phyloP scores from a whole-genome alignment of 2,888 invertebrate genomes.

The Altica lythri region DNA sequence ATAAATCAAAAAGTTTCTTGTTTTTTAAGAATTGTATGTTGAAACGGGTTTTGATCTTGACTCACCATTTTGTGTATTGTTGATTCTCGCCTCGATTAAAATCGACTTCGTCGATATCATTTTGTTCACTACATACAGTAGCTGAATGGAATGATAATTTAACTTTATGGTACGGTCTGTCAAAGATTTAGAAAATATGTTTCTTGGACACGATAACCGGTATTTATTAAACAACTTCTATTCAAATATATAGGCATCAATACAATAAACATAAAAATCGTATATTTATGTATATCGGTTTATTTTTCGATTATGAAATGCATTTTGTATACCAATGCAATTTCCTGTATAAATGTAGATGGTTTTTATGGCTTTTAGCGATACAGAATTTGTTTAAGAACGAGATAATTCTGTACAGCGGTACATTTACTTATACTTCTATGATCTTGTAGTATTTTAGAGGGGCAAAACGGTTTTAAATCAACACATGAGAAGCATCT shows the following conservation, averaged over 20 bases:
- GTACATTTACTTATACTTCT: too few relatives aligned
- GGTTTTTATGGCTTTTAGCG: too few relatives aligned
- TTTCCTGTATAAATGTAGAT: too few relatives aligned
- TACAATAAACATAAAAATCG: too few relatives aligned
- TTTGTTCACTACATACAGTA: slow-evolving; percentile 22
- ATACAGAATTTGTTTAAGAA: too few relatives aligned
- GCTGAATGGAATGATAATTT: slow-evolving; percentile 11
- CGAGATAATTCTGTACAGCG: too few relatives aligned
- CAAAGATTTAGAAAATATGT: slow-evolving; percentile 3
- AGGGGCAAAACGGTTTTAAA: too few relatives aligned
- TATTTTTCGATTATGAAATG: too few relatives aligned
- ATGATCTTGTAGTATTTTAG: too few relatives aligned
- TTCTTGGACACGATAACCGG: neutral
- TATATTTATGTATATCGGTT: too few relatives aligned
- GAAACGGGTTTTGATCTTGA: slow-evolving; percentile 24
- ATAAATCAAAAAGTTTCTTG: slow-evolving; percentile 14
- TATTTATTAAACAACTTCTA: neutral
- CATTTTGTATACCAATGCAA: too few relatives aligned
- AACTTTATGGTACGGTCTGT: slow-evolving; percentile 1
- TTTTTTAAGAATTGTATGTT: slow-evolving; percentile 15
- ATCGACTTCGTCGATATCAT: slow-evolving; percentile 21
- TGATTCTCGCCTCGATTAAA: slow-evolving; percentile 30
- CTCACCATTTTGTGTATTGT: slow-evolving; percentile 28
- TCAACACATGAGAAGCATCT: too few relatives aligned
- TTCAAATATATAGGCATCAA: neutral